phyloP scores from a whole-genome alignment of 2,888 invertebrate species.

The Acleris emargana region DNA sequence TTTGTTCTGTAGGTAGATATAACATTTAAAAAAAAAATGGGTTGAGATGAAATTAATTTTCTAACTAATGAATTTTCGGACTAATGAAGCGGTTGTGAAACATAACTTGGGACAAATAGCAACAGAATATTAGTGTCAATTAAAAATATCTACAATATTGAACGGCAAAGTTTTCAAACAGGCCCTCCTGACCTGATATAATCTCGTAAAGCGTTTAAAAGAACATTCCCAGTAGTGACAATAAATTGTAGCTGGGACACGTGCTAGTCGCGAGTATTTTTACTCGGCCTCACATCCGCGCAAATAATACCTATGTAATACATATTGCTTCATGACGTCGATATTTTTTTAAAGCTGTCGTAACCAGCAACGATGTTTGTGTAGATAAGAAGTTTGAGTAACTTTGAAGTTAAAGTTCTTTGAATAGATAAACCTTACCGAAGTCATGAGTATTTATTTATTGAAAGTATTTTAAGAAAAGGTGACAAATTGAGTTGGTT shows the following conservation, averaged over 20 bases:
- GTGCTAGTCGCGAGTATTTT: conserved; percentile 41
- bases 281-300: conserved; percentile 37
- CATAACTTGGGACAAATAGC: too few relatives aligned
- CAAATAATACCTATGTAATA: conserved; percentile 7
- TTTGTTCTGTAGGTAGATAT: too few relatives aligned
- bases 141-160: background rate
- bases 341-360: background rate
- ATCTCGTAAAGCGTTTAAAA: conserved; percentile 37
- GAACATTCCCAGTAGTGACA: conserved; percentile 38
- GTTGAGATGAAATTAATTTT: too few relatives aligned
- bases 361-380: background rate
- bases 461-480: too few relatives aligned
- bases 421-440: too few relatives aligned
- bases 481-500: too few relatives aligned
- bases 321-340: background rate
- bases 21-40: too few relatives aligned
- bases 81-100: too few relatives aligned
- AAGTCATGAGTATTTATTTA: too few relatives aligned
- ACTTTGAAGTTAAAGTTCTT: background rate
- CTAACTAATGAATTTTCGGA: too few relatives aligned
- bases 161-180: background rate
- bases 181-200: conserved; percentile 4
- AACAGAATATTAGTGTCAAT: too few relatives aligned
- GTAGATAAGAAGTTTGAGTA: background rate
- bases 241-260: conserved; percentile 44